Conservation (phyloP, 2,113 vertebrate species). For the Stegostoma tigrinum region DNA sequence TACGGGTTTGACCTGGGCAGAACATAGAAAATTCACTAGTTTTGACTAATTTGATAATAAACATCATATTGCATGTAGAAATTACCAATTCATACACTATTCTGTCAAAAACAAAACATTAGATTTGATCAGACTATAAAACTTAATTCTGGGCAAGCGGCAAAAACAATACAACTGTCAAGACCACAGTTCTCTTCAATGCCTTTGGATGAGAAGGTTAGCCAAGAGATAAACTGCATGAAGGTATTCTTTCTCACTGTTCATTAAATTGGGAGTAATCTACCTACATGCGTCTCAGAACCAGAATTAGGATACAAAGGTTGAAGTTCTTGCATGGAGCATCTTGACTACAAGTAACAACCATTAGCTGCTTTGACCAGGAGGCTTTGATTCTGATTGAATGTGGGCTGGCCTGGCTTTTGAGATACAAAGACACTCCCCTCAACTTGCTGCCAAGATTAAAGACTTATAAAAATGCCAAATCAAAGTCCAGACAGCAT, state of each 20-base stretch:
- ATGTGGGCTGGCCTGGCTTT: neutral
- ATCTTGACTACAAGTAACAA: too few relatives aligned
- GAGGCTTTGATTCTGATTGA: neutral
- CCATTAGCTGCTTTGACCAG: neutral
- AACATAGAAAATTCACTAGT: neutral
- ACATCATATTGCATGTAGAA: neutral
- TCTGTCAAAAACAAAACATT: neutral
- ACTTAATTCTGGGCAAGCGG: too few relatives aligned
- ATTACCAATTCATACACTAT: neutral
- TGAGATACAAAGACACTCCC: neutral
- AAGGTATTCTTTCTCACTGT: too few relatives aligned
- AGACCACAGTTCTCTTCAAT: too few relatives aligned
- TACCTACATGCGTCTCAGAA: too few relatives aligned
- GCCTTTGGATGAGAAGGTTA: too few relatives aligned
- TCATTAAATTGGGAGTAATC: too few relatives aligned
- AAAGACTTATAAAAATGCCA: neutral
- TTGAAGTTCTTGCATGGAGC: too few relatives aligned
- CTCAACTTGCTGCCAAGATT: neutral
- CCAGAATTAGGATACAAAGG: too few relatives aligned
- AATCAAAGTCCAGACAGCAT: neutral
- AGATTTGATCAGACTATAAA: neutral
- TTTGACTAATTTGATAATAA: neutral
- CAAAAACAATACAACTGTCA: too few relatives aligned
- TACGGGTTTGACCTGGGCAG: neutral
- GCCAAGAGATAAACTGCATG: too few relatives aligned